A percentile compares a stretch with the other conserved stretches of the same genome.
These are phyloP conservation scores for Cyanistes caeruleus DNA, from an alignment of 2,113 vertebrate genomes.

Conservation along the genomic window DNA sequence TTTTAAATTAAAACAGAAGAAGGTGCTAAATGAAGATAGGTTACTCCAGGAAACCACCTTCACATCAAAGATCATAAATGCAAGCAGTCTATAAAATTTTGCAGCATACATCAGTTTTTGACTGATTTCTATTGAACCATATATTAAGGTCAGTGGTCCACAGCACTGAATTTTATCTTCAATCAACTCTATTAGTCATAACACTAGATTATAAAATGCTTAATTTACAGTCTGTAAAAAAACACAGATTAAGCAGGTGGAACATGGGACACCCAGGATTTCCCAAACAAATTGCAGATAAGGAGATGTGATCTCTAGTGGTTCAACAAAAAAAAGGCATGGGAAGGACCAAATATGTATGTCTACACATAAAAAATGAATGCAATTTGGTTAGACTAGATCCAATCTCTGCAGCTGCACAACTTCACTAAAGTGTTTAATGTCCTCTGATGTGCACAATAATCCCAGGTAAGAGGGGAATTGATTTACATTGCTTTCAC, in stretches of 20 bases:
- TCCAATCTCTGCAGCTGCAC: neutral
- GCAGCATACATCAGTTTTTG: neutral
- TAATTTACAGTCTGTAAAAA: neutral
- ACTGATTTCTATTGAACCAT: neutral
- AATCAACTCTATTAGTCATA: neutral
- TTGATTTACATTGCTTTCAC: conserved; percentile 1
- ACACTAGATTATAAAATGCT: neutral
- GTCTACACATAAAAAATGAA: neutral
- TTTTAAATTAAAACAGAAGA: neutral
- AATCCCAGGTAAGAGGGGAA: conserved; percentile 1
- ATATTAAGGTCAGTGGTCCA: neutral
- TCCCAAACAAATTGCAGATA: neutral
- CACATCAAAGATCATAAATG: neutral
- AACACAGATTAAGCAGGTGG: neutral
- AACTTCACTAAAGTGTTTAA: neutral
- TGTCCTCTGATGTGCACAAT: neutral
- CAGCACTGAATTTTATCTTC: neutral
- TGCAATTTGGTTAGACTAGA: neutral
- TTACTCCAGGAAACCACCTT: neutral
- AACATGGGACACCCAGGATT: neutral
- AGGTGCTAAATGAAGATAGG: neutral
- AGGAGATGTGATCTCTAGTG: neutral
- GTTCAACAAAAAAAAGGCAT: neutral
- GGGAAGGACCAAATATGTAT: neutral
- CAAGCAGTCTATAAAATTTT: neutral